These are phyloP conservation scores for Delichon dasypus DNA, from an alignment of 2,797 vertebrate species.

Conservation along the genomic window DNA sequence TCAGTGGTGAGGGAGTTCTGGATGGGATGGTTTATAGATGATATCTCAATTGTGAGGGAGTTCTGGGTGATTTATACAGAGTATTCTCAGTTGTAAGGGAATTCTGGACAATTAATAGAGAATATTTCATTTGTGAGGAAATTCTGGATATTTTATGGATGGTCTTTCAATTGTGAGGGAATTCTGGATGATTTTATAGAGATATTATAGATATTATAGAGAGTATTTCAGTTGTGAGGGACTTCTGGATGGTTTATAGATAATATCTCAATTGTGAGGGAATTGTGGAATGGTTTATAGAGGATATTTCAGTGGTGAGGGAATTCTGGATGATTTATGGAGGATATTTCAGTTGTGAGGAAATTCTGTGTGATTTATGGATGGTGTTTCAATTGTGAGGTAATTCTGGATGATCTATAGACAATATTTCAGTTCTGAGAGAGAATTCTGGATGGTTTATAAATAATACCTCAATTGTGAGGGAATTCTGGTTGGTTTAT, in stretches of 20 bases:
- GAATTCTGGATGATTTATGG: neutral
- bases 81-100: too few relatives aligned
- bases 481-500: rapidly evolving
- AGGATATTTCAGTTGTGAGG: rapidly evolving
- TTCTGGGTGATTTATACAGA: rapidly evolving
- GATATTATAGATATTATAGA: too few relatives aligned
- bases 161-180: neutral
- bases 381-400: neutral
- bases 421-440: neutral
- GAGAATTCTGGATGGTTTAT: neutral
- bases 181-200: too few relatives aligned
- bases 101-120: too few relatives aligned
- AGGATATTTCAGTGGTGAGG: neutral
- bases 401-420: neutral
- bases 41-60: too few relatives aligned
- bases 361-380: neutral
- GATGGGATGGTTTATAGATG: too few relatives aligned
- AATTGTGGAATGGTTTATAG: rapidly evolving
- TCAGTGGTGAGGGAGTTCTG: too few relatives aligned
- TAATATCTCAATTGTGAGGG: too few relatives aligned
- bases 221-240: too few relatives aligned
- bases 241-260: too few relatives aligned
- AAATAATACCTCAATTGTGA: rapidly evolving
- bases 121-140: neutral
- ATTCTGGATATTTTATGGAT: rapidly evolving